Evolutionary conservation across 2,797 vertebrate genomes (phyloP).

Genomic region (Paramormyrops hopkinsi): DNA sequence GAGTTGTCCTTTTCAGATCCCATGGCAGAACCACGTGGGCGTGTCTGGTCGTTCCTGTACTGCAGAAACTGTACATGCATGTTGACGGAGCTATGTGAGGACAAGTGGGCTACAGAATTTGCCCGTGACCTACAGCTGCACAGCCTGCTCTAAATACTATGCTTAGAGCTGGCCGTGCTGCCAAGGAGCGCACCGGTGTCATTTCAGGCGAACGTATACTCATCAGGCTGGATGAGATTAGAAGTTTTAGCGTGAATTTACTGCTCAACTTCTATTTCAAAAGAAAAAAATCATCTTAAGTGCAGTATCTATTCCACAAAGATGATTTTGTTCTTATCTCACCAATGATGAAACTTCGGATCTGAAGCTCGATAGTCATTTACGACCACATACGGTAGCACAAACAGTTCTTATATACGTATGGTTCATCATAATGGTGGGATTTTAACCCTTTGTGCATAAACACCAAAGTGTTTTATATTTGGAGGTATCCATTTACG

Average conservation of each 20-base stretch:
- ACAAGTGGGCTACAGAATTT: neutral
- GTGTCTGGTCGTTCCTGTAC: neutral
- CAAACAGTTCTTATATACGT: neutral
- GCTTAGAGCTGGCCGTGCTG: neutral
- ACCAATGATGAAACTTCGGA: neutral
- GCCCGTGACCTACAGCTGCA: neutral
- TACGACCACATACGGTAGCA: neutral
- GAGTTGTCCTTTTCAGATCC: neutral
- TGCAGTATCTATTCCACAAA: neutral
- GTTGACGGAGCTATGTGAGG: neutral
- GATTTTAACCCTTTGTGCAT: neutral
- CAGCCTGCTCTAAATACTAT: neutral
- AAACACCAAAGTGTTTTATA: neutral
- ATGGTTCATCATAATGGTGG: neutral
- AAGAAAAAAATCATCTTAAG: neutral
- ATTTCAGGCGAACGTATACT: neutral
- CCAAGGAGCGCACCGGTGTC: neutral
- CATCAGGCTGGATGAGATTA: neutral
- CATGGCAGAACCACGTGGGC: neutral
- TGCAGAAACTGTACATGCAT: neutral
- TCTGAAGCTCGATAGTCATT: neutral
- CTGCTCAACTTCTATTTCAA: neutral
- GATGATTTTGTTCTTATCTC: neutral
- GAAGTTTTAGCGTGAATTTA: neutral
- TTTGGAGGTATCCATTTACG: neutral